Percentiles rank a stretch among this genome's conserved stretches.
These are phyloP conservation scores for Sericinus montela DNA, from an alignment of 2,888 invertebrate genomes.

Conservation along the genomic window DNA sequence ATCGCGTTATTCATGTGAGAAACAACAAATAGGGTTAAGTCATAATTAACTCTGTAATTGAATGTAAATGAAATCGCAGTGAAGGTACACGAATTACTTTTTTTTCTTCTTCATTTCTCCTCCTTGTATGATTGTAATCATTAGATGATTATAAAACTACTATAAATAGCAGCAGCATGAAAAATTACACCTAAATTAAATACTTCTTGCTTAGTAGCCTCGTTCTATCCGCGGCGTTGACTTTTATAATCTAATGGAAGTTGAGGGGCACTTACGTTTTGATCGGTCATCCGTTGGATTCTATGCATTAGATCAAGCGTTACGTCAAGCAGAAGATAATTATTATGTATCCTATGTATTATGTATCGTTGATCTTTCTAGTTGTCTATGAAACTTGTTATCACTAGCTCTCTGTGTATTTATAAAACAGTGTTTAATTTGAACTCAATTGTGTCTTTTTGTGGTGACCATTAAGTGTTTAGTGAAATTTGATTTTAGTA, in stretches of 20 bases:
- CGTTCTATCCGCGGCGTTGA: slow-evolving; percentile 8
- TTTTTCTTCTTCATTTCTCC: neutral
- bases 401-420: slow-evolving; percentile 10
- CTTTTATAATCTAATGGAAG: slow-evolving; percentile 17
- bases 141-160: slow-evolving; percentile 1
- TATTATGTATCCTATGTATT: slow-evolving; percentile 17
- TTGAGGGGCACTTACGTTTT: slow-evolving; percentile 15
- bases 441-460: too few relatives aligned
- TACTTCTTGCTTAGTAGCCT: slow-evolving; percentile 7
- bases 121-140: neutral
- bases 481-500: too few relatives aligned
- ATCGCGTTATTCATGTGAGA: slow-evolving; percentile 45
- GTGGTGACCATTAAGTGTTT: too few relatives aligned
- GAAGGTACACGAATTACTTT: slow-evolving; percentile 23
- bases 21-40: slow-evolving; percentile 34
- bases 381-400: slow-evolving; percentile 18
- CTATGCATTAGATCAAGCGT: slow-evolving; percentile 14
- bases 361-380: slow-evolving; percentile 18
- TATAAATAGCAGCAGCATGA: slow-evolving; percentile 4
- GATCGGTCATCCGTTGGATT: slow-evolving; percentile 17
- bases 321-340: slow-evolving; percentile 12
- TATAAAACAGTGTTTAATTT: too few relatives aligned
- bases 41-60: slow-evolving; percentile 40
- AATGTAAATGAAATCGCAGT: slow-evolving; percentile 38
- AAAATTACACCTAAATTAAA: slow-evolving; percentile 8